phyloP scores from a whole-genome alignment of 2,888 invertebrate genomes.

The Zelleria hepariella region DNA sequence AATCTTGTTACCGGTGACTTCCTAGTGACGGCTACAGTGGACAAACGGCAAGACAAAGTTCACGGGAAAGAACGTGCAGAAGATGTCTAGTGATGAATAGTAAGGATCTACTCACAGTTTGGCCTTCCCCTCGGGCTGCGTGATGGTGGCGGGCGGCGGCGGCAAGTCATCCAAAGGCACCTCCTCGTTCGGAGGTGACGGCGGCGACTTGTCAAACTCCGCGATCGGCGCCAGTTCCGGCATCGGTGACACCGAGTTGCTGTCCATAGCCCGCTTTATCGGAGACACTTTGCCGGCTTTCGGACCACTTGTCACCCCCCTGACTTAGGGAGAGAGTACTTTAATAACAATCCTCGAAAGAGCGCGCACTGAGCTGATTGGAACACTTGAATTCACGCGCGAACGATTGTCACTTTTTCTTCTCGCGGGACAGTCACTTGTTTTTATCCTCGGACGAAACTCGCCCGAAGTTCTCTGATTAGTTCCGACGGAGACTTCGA shows the following conservation, averaged over 20 bases:
- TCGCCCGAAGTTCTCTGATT: conserved; percentile 30
- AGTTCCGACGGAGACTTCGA: conserved; percentile 24
- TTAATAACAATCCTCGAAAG: not conserved
- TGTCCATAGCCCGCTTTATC: conserved; percentile 75
- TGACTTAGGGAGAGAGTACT: not conserved
- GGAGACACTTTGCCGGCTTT: conserved; percentile 69
- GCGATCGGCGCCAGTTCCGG: conserved; percentile 78
- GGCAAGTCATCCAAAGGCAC: conserved; percentile 77
- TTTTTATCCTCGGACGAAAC: conserved; percentile 11
- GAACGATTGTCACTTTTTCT: not conserved
- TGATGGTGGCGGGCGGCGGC: conserved; percentile 74
- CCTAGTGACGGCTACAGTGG: too few species aligned
- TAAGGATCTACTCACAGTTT: conserved; percentile 52
- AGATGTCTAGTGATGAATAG: too few species aligned
- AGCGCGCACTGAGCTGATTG: conserved; percentile 4
- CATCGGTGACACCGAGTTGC: conserved; percentile 79
- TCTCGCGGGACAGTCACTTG: not conserved
- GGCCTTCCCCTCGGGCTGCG: conserved; percentile 71
- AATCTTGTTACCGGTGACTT: too few species aligned
- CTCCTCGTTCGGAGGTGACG: conserved; percentile 74
- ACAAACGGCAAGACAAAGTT: too few species aligned
- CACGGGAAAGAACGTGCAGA: too few species aligned
- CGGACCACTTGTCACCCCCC: conserved; percentile 14
- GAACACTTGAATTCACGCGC: not conserved
- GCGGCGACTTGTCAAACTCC: conserved; percentile 79